Evolutionary conservation across 2,113 vertebrate species (phyloP), one percentile per base, ranked within the genome.

Genomic region (Phrynosoma blainvillii): DNA sequence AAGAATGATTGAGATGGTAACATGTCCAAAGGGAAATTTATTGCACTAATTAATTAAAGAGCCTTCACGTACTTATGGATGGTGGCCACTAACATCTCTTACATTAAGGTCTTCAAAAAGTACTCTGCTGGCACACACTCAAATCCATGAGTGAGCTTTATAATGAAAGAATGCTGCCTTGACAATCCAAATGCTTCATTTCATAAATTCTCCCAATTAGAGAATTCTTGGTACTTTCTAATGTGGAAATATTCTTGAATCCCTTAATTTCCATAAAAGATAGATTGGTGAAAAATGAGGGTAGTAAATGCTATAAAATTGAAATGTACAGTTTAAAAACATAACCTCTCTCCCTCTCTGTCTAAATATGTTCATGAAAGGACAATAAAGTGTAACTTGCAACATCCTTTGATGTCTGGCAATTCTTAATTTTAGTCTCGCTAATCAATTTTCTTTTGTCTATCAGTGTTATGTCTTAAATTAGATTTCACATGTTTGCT

Each of bases 371-470:
- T 76, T 59, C 23, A 54, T 70, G 36, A 77, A 12, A 59, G 40
- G 12, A 71, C 27, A 36, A 59, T 36, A 79, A 59, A 40, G 10
- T 56, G 42, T 70, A 65, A 75, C 36, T 76, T 68, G 13, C 42
- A 79, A 32, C 65, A 71, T 77, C 92, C 73, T 76, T 54, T 76
- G 40, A 27, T 8, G 6, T 87, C 82, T 85, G 86, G 83, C 40
- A 87, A 56, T 0, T 0, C 23, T 89, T 93, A 91, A 90, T 84
- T 42, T 1, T 10, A 56, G 1, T 65, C 84, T 82, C 47, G 71
- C 52, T 90, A 89, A 84, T 89, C 52, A 88, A 77, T 47, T 36
- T 54, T 13, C 2, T 66, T 92, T 93, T 91, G 18, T 85, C 84
- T 52, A 76, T 62, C 54, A 79, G 70, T 1, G 52, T 86, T 84